Percentiles rank a stretch among this genome's conserved stretches.
Evolutionary conservation across 1,140 invertebrate genomes (phyloP).

Genomic region (Nephila pilipes): DNA sequence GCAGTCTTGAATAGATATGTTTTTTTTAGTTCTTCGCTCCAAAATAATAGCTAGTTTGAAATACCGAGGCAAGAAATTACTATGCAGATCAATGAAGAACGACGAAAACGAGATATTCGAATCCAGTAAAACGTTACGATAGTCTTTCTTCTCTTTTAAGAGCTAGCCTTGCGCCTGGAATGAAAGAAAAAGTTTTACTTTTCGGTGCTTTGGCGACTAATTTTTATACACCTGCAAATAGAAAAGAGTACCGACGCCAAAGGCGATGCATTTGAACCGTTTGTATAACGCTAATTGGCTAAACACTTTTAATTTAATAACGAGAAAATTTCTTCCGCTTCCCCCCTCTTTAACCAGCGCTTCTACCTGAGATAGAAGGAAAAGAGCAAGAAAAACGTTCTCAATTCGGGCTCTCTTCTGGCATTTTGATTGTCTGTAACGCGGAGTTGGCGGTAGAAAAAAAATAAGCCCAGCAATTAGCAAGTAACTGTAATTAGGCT

Average conservation of each 20-base stretch:
- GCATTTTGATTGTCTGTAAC: conserved; percentile 70
- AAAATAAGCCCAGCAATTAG: conserved; percentile 67
- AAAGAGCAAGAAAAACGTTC: conserved; percentile 48
- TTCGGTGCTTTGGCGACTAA: conserved; percentile 37
- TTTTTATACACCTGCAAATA: conserved; percentile 20
- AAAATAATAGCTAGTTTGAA: neutral
- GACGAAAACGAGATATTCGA: neutral
- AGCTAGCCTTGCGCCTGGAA: neutral
- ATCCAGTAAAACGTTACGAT: neutral
- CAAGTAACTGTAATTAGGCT: conserved; percentile 71
- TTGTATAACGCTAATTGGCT: conserved; percentile 72
- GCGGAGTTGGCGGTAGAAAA: conserved; percentile 5
- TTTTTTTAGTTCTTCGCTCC: neutral
- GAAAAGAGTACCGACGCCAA: conserved; percentile 26
- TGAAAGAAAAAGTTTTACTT: conserved; percentile 17
- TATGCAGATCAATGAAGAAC: neutral
- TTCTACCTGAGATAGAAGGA: conserved; percentile 16
- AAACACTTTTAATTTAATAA: conserved; percentile 76
- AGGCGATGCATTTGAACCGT: conserved; percentile 55
- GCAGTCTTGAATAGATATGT: too few species aligned
- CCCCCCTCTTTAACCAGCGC: neutral
- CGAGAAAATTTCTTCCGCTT: conserved; percentile 34
- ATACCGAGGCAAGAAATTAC: neutral
- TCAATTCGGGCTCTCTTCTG: conserved; percentile 47
- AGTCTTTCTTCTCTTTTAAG: neutral